A percentile compares a stretch with the other conserved stretches of the same genome.
These are phyloP conservation scores for Limnephilus rhombicus DNA, from an alignment of 2,888 invertebrate species.

Conservation along the genomic window DNA sequence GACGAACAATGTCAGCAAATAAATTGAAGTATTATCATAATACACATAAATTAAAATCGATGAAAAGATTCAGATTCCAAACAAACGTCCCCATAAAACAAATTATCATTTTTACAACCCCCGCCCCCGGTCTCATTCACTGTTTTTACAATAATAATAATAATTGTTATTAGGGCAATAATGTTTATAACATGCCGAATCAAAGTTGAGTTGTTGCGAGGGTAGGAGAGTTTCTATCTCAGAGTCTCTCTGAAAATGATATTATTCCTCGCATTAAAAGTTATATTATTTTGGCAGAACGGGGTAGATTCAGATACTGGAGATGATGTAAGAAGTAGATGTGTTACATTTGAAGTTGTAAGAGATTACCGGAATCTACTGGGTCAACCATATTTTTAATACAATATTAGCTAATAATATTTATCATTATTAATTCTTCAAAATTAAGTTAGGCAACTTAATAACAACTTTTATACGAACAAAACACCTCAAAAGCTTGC, in stretches of 20 bases:
- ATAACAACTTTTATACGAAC: too few species aligned
- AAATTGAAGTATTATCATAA: background rate
- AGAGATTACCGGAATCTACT: too few species aligned
- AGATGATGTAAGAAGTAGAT: background rate
- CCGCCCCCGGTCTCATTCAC: constrained; percentile 46
- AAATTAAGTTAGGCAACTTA: too few species aligned
- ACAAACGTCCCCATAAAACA: constrained; percentile 58
- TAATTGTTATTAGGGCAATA: constrained; percentile 62
- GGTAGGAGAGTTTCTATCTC: constrained; percentile 38
- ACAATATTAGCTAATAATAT: too few species aligned
- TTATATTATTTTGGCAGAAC: constrained; percentile 55
- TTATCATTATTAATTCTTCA: too few species aligned
- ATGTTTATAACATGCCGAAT: constrained; percentile 62
- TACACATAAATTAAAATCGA: background rate
- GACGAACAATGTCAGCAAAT: too few species aligned
- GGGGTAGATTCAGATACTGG: background rate
- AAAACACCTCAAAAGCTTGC: too few species aligned
- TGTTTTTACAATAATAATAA: constrained; percentile 59
- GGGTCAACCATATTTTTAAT: too few species aligned
- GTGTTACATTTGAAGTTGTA: background rate
- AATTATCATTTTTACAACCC: constrained; percentile 66
- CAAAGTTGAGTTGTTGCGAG: constrained; percentile 19
- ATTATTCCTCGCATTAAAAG: constrained; percentile 63
- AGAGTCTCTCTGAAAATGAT: constrained; percentile 58
- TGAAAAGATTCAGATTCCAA: background rate